Evolutionary conservation across 2,888 invertebrate genomes (phyloP).

Genomic region (Leptopilina syphax): DNA sequence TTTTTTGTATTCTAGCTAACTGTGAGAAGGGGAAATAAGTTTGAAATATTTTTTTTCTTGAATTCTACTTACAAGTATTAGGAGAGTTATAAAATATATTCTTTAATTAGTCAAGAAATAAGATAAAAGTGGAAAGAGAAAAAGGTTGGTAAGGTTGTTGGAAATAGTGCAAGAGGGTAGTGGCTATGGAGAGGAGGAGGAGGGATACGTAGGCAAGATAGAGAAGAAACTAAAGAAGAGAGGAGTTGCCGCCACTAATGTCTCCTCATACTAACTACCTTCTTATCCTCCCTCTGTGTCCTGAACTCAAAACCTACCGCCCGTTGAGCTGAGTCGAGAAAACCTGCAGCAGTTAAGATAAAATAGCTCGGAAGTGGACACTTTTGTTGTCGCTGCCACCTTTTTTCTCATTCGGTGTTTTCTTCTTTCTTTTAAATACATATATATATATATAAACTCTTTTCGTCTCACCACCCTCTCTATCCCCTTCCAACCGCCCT

Average conservation of each 20-base stretch:
- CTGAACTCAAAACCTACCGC: slow-evolving; percentile 24
- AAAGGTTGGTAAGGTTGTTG: background rate
- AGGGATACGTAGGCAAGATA: background rate
- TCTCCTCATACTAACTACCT: slow-evolving; percentile 68
- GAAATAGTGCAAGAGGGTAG: background rate
- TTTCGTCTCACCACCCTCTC: background rate
- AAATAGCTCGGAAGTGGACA: slow-evolving; percentile 65
- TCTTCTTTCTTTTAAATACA: slow-evolving; percentile 14
- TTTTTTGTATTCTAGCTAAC: no score
- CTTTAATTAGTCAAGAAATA: background rate
- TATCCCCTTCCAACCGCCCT: background rate
- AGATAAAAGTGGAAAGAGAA: background rate
- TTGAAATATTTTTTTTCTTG: no score
- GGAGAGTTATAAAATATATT: background rate
- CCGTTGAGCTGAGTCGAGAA: slow-evolving; percentile 58
- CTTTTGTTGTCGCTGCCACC: slow-evolving; percentile 57
- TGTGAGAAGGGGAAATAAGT: no score
- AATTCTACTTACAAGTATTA: background rate
- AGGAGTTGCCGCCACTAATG: slow-evolving; percentile 68
- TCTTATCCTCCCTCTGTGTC: slow-evolving; percentile 62
- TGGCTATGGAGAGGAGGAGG: no score
- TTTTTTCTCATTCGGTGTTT: background rate
- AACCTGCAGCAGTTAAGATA: slow-evolving; percentile 65
- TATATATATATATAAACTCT: background rate
- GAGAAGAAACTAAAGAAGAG: slow-evolving; percentile 39